Evolutionary conservation across 2,113 vertebrate species (phyloP).

Genomic region (Myodes glareolus): DNA sequence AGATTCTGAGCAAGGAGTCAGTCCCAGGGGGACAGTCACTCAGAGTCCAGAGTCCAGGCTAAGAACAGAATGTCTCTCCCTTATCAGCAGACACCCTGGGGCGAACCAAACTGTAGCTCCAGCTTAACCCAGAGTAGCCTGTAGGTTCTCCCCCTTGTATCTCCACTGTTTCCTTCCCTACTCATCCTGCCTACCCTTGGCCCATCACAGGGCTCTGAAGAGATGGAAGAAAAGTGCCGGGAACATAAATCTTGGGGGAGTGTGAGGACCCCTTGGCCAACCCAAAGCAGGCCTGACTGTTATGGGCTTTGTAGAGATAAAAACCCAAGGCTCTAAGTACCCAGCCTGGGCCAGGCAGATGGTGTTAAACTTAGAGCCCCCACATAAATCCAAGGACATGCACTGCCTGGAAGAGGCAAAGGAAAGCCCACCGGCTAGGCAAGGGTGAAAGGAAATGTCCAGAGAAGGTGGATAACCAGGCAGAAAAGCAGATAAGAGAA

Average conservation of each 20-base stretch:
- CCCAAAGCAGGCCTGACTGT: background rate
- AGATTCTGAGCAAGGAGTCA: background rate
- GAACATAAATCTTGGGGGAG: background rate
- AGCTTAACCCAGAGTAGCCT: background rate
- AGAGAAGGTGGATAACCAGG: background rate
- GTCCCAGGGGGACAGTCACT: background rate
- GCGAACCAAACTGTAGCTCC: background rate
- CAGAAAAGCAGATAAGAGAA: background rate
- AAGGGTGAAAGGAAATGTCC: background rate
- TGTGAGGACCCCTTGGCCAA: background rate
- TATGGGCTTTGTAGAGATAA: background rate
- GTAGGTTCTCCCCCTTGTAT: background rate
- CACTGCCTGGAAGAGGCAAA: background rate
- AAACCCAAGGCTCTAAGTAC: background rate
- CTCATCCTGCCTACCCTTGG: background rate
- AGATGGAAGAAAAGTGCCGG: background rate
- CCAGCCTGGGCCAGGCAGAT: background rate
- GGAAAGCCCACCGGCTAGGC: background rate
- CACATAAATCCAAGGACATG: background rate
- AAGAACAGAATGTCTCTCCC: background rate
- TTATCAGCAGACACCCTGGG: background rate
- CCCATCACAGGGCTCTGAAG: background rate
- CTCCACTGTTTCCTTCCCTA: background rate
- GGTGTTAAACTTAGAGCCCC: background rate
- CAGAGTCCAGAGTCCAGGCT: background rate